phyloP scores from a whole-genome alignment of 2,113 vertebrate species.

The Strix uralensis region DNA sequence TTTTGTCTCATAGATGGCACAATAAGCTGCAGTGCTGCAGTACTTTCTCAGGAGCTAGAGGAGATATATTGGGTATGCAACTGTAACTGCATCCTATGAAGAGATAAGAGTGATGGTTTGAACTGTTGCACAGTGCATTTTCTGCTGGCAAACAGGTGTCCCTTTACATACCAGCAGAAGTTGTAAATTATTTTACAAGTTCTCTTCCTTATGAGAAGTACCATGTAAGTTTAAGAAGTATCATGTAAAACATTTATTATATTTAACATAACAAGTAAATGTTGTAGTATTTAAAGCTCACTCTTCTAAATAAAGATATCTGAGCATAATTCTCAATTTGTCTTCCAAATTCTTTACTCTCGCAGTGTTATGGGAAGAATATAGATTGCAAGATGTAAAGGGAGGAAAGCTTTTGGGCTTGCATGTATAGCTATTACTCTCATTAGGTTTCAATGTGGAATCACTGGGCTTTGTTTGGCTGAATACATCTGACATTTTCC shows the following conservation, averaged over 20 bases:
- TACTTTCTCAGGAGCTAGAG: background rate
- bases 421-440: background rate
- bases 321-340: background rate
- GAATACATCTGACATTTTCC: background rate
- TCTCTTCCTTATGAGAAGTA: background rate
- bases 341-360: background rate
- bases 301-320: background rate
- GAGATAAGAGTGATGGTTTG: background rate
- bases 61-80: background rate
- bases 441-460: background rate
- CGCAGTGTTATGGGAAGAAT: background rate
- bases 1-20: background rate
- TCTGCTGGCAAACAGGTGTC: background rate
- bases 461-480: slow-evolving; percentile 10
- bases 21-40: background rate
- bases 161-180: background rate
- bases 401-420: background rate
- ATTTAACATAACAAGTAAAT: background rate
- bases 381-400: background rate
- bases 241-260: background rate
- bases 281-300: background rate
- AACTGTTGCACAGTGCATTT: background rate
- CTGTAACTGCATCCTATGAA: background rate
- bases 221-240: background rate
- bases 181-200: background rate